Evolutionary conservation across 1,140 invertebrate species (phyloP).

Genomic region (Platorchestia sp.): DNA sequence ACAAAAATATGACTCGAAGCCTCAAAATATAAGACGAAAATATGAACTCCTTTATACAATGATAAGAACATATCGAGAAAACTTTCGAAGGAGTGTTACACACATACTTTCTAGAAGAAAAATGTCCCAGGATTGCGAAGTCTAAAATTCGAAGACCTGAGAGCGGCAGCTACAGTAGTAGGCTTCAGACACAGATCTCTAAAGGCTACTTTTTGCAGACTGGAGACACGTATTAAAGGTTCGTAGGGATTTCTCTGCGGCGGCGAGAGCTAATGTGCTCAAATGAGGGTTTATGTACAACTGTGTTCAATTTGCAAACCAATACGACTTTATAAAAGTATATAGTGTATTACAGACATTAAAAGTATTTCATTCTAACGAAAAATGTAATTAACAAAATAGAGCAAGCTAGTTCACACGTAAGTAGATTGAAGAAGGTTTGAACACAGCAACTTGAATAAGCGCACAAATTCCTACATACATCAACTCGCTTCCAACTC

Average conservation of each 20-base stretch:
- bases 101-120: conserved; percentile 4
- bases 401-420: conserved; percentile 29
- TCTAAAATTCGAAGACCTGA: not conserved
- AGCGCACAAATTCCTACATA: not conserved
- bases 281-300: conserved; percentile 25
- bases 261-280: conserved; percentile 22
- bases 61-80: not conserved
- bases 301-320: conserved; percentile 49
- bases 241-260: not conserved
- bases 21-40: conserved; percentile 19
- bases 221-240: not conserved
- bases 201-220: not conserved
- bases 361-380: conserved; percentile 47
- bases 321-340: conserved; percentile 51
- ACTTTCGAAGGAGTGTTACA: not conserved
- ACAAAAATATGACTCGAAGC: conserved; percentile 5
- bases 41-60: conserved; percentile 15
- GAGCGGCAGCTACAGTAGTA: not conserved
- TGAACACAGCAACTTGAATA: conserved; percentile 22
- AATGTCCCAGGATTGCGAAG: not conserved
- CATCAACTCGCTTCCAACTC: not conserved
- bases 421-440: conserved; percentile 24
- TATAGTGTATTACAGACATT: conserved; percentile 50
- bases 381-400: conserved; percentile 29
- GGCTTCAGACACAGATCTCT: not conserved